Evolutionary conservation across 2,113 vertebrate genomes (phyloP).

Genomic region (Catharus minimus): DNA sequence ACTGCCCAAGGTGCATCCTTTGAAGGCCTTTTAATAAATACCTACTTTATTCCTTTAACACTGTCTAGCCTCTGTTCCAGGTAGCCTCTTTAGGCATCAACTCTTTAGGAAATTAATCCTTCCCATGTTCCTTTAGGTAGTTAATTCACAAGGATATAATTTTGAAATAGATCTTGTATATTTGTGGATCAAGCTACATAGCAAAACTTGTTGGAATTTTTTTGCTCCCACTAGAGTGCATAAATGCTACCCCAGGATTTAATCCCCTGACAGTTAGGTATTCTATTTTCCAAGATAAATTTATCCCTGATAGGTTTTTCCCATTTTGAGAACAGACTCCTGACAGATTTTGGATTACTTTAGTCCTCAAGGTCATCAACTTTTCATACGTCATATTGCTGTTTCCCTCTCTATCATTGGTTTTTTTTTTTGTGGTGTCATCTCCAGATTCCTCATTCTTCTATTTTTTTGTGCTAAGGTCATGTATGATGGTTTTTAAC

Average conservation of each 20-base stretch:
- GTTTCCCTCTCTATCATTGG: not conserved
- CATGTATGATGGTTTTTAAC: not conserved
- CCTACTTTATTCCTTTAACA: too few relatives aligned
- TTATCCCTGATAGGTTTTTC: not conserved
- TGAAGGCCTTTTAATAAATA: too few relatives aligned
- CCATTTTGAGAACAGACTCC: not conserved
- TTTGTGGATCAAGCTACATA: not conserved
- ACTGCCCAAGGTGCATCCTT: too few relatives aligned
- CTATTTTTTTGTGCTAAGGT: not conserved
- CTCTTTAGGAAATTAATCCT: not conserved
- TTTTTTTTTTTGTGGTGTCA: not conserved
- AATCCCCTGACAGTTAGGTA: not conserved
- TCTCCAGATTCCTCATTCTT: not conserved
- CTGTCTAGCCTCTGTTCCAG: too few relatives aligned
- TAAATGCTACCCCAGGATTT: not conserved
- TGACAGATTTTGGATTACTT: constrained; percentile 3
- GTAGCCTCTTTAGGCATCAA: too few relatives aligned
- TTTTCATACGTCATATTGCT: not conserved
- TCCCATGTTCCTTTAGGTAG: not conserved
- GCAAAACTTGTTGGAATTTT: not conserved
- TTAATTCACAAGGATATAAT: not conserved
- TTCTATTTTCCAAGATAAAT: constrained; percentile 1
- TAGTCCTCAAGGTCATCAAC: not conserved
- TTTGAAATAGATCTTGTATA: not conserved
- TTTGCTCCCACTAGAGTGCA: not conserved